phyloP scores from a whole-genome alignment of 1,140 invertebrate species.

The Ceratina japonica region DNA sequence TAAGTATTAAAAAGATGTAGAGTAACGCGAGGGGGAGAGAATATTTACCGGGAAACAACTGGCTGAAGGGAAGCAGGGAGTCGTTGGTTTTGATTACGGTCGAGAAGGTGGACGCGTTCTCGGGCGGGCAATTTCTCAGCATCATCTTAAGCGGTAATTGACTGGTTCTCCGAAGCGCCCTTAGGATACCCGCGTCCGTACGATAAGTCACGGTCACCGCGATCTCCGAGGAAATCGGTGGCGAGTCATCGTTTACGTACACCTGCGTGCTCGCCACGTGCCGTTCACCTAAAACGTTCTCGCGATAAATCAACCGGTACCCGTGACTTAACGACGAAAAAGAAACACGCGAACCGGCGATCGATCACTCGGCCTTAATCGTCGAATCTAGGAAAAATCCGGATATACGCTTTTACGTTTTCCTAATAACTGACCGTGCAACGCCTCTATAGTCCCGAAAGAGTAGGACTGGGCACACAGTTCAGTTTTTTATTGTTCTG shows the following conservation, averaged over 20 bases:
- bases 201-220: constrained; percentile 74
- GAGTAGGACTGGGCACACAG: too few species aligned
- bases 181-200: constrained; percentile 78
- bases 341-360: too few species aligned
- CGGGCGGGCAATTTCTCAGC: constrained; percentile 79
- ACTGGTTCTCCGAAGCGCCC: constrained; percentile 77
- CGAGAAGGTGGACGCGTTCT: constrained; percentile 84
- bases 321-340: too few species aligned
- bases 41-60: constrained; percentile 85
- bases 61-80: constrained; percentile 82
- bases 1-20: background rate
- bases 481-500: too few species aligned
- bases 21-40: background rate
- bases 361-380: too few species aligned
- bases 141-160: constrained; percentile 83
- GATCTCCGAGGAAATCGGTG: constrained; percentile 63
- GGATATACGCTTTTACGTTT: too few species aligned
- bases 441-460: too few species aligned
- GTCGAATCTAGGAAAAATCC: too few species aligned
- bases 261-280: constrained; percentile 60
- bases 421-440: too few species aligned
- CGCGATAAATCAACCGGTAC: too few species aligned
- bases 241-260: constrained; percentile 50
- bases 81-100: constrained; percentile 85
- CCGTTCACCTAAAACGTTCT: constrained; percentile 66